These are phyloP conservation scores for Aramus guarauna DNA, from an alignment of 2,113 vertebrate genomes.

Conservation along the genomic window DNA sequence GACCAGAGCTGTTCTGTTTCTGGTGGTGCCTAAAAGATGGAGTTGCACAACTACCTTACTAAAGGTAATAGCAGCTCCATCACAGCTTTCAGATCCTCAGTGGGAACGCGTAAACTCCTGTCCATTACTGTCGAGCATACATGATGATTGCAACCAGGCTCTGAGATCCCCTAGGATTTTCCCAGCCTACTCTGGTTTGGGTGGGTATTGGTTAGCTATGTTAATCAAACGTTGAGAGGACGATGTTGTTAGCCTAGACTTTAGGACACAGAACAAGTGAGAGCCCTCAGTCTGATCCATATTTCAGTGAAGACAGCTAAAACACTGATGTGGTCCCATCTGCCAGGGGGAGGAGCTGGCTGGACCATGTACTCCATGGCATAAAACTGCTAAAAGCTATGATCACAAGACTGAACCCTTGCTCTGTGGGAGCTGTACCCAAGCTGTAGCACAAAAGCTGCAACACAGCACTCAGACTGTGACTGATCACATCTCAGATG, in stretches of 20 bases:
- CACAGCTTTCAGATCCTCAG: neutral
- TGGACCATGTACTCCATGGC: neutral
- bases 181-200: fast-evolving
- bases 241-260: neutral
- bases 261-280: neutral
- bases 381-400: neutral
- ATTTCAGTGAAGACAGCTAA: neutral
- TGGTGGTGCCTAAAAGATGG: neutral
- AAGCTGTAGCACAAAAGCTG: neutral
- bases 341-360: neutral
- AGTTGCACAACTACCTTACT: neutral
- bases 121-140: fast-evolving
- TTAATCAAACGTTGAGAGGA: neutral
- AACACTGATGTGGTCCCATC: neutral
- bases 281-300: neutral
- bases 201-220: neutral
- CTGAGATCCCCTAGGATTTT: neutral
- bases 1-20: neutral
- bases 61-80: neutral
- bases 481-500: fast-evolving
- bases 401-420: too few species aligned
- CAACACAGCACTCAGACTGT: neutral
- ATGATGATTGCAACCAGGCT: neutral
- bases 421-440: neutral
- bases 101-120: too few species aligned